phyloP scores from a whole-genome alignment of 2,888 invertebrate species.

The Malachius bipustulatus region DNA sequence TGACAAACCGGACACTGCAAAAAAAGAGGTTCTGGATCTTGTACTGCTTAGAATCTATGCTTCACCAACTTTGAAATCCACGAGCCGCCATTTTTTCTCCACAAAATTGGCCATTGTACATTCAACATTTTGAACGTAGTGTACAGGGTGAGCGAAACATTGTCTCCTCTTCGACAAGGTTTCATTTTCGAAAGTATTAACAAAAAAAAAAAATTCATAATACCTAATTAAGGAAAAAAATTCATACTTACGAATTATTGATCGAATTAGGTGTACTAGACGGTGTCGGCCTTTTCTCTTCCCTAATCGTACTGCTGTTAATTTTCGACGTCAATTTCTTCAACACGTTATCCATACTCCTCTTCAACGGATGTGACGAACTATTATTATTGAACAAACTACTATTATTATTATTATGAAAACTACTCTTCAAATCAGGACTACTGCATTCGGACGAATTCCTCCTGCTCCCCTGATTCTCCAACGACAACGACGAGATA shows the following conservation, averaged over 20 bases:
- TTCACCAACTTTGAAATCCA: too few relatives aligned
- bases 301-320: conserved; percentile 62
- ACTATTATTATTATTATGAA: conserved; percentile 51
- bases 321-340: conserved; percentile 76
- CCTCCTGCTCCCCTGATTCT: conserved; percentile 37
- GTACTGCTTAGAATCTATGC: too few relatives aligned
- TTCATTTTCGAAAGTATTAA: too few relatives aligned
- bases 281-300: conserved; percentile 59
- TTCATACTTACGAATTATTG: conserved; percentile 17
- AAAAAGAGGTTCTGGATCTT: too few relatives aligned
- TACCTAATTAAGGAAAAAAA: too few relatives aligned
- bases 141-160: too few relatives aligned
- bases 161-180: too few relatives aligned
- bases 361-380: conserved; percentile 50
- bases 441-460: conserved; percentile 63
- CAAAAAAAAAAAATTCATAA: too few relatives aligned
- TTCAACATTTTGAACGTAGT: too few relatives aligned
- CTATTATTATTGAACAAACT: conserved; percentile 51
- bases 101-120: too few relatives aligned
- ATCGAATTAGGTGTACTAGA: conserved; percentile 49
- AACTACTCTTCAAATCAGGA: conserved; percentile 54
- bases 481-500: conserved; percentile 38
- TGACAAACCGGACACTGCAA: too few relatives aligned
- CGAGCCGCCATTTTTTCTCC: too few relatives aligned
- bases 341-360: conserved; percentile 86